Evolutionary conservation across 1,140 invertebrate genomes (phyloP), one percentile per base, ranked within the genome.

Genomic region (Drosophila cardini): DNA sequence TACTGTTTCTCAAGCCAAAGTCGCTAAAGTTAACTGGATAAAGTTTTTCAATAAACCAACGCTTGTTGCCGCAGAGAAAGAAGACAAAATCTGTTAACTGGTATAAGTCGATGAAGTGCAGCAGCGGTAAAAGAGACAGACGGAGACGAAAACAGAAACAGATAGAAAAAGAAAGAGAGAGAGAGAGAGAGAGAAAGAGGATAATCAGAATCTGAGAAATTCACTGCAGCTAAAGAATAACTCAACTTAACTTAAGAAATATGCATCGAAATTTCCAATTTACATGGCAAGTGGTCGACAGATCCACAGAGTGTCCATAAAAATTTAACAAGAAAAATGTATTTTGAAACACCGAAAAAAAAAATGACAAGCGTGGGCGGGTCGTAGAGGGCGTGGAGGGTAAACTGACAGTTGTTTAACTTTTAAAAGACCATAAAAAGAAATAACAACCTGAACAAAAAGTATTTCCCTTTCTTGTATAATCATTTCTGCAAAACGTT

Each of bases 1-100:
- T 62, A 36, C 45, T 56, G 26, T 45, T 34, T 11, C 48, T 8
- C 64, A 13, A 48, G 45, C 36, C 67, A 74, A 84, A 80, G 61
- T 84, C 52, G 48, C 48, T 58, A 26, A 72, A 74, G 48, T 71
- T 65, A 75, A 76, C 78, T 78, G 48, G 58, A 30, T 42, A 89
- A 87, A 87, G 68, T 87, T 87, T 87, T 89, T 81, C 83, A 87
- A 87, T 87, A 89, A 86, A 83, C 72, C 79, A 79, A 67, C 62
- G 53, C 36, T 34, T 52, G 21, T 48, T 42, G 65, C 60, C 43
- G 45, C 69, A 64, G 67, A 30, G 67, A 30, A 68, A 58, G 75
- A 81, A 48, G 76, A 83, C 76, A 71, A 83, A 87, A 89, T 87
- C 83, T 77, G 70, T 89, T 89, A 87, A 87, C 83, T 89, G 83